Evolutionary conservation across 2,797 vertebrate species (phyloP), one percentile per base, ranked within the genome.

Genomic region (Acrocephalus scirpaceus): DNA sequence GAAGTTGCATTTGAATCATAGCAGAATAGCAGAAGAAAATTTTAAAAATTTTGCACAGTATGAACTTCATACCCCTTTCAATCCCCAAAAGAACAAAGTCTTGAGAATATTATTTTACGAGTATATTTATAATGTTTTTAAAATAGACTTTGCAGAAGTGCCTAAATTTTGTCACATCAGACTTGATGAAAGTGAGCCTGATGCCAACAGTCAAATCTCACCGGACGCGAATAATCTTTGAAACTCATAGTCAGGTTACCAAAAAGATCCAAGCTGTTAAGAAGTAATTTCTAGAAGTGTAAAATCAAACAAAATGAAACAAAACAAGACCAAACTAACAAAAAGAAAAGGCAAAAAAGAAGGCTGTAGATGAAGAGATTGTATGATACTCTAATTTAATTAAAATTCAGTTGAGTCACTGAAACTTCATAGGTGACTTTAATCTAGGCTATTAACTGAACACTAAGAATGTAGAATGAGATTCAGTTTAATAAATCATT

Each of bases 81-180:
- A 20, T 81, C 92, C 96, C 95, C 92, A 87, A 97, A 97, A 97
- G 96, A 97, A 98, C 97, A 97, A 98, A 98, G 97, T 98, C 98
- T 98, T 98, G 98, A 98, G 96, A 97, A 98, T 98, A 97, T 98
- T 98, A 98, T 98, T 98, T 98, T 98, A 97, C 79, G 23, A 98
- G 94, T 98, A 98, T 98, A 98, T 98, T 98, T 98, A 98, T 98
- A 98, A 98, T 96, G 98, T 98, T 98, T 98, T 98, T 98, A 98
- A 98, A 97, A 98, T 97, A 98, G 97, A 98, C 97, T 98, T 98
- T 98, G 98, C 97, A 98, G 98, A 98, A 98, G 98, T 98, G 98
- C 98, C 98, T 98, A 98, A 98, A 98, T 98, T 98, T 98, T 98
- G 97, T 98, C 98, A 98, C 98, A 98, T 98, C 98, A 98, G 98